Evolutionary conservation across 2,113 vertebrate species (phyloP).

Genomic region (human): DNA sequence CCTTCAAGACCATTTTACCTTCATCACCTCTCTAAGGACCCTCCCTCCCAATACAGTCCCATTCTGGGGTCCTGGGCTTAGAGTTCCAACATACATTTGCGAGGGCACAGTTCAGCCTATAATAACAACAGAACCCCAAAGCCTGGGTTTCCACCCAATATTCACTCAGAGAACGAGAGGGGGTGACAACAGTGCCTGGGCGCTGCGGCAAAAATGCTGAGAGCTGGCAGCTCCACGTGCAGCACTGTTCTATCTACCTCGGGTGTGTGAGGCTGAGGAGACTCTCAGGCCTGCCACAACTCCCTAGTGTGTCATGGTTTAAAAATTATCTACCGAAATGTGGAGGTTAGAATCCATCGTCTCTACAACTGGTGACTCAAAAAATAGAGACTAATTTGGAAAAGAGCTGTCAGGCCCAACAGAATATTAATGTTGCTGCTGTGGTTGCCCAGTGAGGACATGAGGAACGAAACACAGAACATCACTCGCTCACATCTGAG

Average conservation of each 20-base stretch:
- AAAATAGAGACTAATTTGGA: background rate
- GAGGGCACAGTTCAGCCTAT: background rate
- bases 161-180: rapidly evolving
- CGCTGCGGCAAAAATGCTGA: background rate
- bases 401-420: background rate
- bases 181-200: rapidly evolving
- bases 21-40: too few relatives aligned
- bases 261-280: background rate
- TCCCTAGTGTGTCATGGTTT: too few relatives aligned
- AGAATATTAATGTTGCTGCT: rapidly evolving
- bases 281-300: too few relatives aligned
- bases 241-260: background rate
- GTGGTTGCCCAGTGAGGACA: rapidly evolving
- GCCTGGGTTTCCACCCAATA: background rate
- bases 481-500: background rate
- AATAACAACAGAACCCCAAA: rapidly evolving
- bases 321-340: background rate
- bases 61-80: background rate
- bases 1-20: rapidly evolving
- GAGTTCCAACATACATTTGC: background rate
- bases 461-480: background rate
- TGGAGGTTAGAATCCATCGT: too few relatives aligned
- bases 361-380: background rate
- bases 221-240: background rate
- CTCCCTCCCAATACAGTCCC: background rate